These are phyloP conservation scores for Phyllostomus hastatus DNA, from an alignment of 2,113 vertebrate species.

Conservation along the genomic window DNA sequence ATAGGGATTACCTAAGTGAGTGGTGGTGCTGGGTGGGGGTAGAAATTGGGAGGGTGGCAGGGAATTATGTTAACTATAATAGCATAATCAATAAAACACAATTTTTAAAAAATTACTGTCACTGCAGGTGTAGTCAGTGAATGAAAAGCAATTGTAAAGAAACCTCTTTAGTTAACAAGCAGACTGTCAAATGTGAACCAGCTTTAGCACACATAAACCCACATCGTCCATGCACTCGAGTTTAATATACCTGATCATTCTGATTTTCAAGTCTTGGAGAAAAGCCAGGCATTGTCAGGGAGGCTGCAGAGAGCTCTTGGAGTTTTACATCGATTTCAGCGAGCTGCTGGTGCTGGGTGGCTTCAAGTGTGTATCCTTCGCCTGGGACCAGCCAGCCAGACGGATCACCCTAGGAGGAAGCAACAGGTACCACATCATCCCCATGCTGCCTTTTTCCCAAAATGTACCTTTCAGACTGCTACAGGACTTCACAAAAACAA, in stretches of 20 bases:
- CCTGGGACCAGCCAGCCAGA: slow-evolving; percentile 78
- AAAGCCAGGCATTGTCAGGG: slow-evolving; percentile 64
- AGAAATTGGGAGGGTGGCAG: too few relatives aligned
- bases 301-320: slow-evolving; percentile 75
- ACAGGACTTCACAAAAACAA: not conserved
- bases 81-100: too few relatives aligned
- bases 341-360: slow-evolving; percentile 82
- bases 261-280: slow-evolving; percentile 56
- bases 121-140: not conserved
- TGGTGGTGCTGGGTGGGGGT: too few relatives aligned
- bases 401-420: slow-evolving; percentile 76
- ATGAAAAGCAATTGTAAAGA: not conserved
- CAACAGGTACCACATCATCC: not conserved
- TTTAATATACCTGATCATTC: slow-evolving; percentile 72
- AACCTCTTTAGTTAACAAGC: not conserved
- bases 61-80: too few relatives aligned
- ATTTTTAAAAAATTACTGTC: not conserved
- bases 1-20: too few relatives aligned
- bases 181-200: not conserved
- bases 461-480: not conserved
- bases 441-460: not conserved
- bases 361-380: slow-evolving; percentile 87
- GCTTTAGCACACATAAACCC: not conserved
- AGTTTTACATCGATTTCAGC: slow-evolving; percentile 88
- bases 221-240: not conserved